Evolutionary conservation across 2,113 vertebrate species (phyloP).

Genomic region (Megalops atlanticus): DNA sequence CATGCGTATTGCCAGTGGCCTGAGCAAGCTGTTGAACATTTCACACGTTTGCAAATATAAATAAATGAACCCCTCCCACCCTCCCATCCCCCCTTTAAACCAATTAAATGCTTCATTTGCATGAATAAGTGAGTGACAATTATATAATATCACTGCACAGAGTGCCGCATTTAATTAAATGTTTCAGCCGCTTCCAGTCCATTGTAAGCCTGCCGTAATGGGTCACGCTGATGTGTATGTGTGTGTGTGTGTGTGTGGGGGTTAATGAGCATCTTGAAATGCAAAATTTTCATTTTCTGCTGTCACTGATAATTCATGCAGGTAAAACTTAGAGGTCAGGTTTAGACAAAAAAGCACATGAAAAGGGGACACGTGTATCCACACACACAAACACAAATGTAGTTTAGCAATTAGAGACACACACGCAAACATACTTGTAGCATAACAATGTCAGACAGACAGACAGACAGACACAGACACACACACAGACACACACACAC

Average conservation of each 20-base stretch:
- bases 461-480: background rate
- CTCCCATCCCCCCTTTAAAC: conserved; percentile 37
- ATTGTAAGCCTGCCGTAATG: background rate
- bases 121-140: conserved; percentile 46
- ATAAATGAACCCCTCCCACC: no score
- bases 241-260: no score
- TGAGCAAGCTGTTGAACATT: background rate
- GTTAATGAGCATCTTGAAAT: no score
- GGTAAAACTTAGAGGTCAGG: no score
- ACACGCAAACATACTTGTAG: no score
- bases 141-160: conserved; percentile 45
- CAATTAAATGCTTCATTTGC: conserved; percentile 49
- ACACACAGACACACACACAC: background rate
- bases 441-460: background rate
- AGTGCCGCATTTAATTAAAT: conserved; percentile 40
- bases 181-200: conserved; percentile 11
- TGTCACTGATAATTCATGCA: no score
- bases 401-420: no score
- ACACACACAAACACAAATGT: no score
- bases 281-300: no score
- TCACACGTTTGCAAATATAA: conserved; percentile 35
- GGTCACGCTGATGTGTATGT: no score
- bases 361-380: no score
- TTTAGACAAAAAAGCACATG: background rate
- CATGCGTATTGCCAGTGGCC: background rate